These are phyloP conservation scores for Ypsolopha sequella DNA, from an alignment of 2,888 invertebrate genomes.

Conservation along the genomic window DNA sequence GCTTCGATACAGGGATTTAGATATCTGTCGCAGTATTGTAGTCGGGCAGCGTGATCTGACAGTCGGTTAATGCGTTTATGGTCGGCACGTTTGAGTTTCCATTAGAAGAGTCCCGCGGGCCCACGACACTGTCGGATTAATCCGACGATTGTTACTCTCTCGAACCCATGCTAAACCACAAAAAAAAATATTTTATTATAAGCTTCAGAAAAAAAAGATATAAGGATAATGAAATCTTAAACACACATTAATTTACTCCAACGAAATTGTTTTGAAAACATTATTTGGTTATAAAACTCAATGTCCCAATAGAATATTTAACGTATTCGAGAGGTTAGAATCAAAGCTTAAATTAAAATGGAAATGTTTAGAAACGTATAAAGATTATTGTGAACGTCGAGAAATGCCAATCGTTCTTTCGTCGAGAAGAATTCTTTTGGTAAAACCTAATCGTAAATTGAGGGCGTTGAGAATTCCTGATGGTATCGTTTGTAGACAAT, in stretches of 20 bases:
- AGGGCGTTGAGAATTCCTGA: slow-evolving; percentile 39
- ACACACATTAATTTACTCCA: too few relatives aligned
- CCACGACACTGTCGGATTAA: slow-evolving; percentile 32
- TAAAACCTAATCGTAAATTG: slow-evolving; percentile 51
- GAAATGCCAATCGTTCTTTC: slow-evolving; percentile 43
- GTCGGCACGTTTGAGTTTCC: slow-evolving; percentile 50
- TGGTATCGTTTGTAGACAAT: slow-evolving; percentile 50
- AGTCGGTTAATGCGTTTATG: slow-evolving; percentile 45
- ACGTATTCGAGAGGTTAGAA: slow-evolving; percentile 28
- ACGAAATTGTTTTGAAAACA: slow-evolving; percentile 16
- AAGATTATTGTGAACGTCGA: slow-evolving; percentile 45
- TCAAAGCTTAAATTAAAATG: slow-evolving; percentile 41
- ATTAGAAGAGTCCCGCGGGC: slow-evolving; percentile 26
- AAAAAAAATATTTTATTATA: slow-evolving; percentile 1
- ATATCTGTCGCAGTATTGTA: slow-evolving; percentile 30
- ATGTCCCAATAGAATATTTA: slow-evolving; percentile 32
- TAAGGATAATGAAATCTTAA: too few relatives aligned
- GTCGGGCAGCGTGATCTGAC: slow-evolving; percentile 32
- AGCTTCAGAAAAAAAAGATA: too few relatives aligned
- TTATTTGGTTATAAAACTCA: slow-evolving; percentile 6
- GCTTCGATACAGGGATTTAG: slow-evolving; percentile 22
- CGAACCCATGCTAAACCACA: neutral
- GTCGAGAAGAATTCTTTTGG: slow-evolving; percentile 41
- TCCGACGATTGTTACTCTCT: slow-evolving; percentile 12
- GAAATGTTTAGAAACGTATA: slow-evolving; percentile 56